A percentile compares a stretch with the other conserved stretches of the same genome.
phyloP scores from a whole-genome alignment of 1,140 invertebrate genomes.

The Pachypsylla venusta region DNA sequence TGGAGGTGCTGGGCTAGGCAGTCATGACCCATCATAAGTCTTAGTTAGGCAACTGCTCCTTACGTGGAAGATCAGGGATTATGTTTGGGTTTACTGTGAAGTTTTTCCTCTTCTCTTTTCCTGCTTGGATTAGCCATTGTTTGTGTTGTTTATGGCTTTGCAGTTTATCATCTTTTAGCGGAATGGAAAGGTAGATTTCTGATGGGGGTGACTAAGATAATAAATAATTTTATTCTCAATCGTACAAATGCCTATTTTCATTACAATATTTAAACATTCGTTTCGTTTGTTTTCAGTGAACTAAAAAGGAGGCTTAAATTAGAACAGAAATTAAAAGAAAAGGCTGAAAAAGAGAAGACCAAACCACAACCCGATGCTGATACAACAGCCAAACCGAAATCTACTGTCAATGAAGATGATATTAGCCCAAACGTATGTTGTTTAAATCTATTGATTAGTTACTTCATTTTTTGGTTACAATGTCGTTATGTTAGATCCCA shows the following conservation, averaged over 20 bases:
- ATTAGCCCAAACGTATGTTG: conserved; percentile 69
- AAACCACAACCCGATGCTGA: conserved; percentile 30
- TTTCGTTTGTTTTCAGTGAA: conserved; percentile 54
- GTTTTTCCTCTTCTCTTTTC: not conserved
- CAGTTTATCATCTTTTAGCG: not conserved
- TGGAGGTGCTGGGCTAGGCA: too few relatives aligned
- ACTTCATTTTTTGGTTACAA: not conserved
- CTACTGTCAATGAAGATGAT: conserved; percentile 51
- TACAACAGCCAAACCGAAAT: conserved; percentile 29
- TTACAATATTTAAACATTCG: not conserved
- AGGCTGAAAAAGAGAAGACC: conserved; percentile 59
- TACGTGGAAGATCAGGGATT: too few relatives aligned
- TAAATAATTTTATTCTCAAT: not conserved
- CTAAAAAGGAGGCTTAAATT: conserved; percentile 78
- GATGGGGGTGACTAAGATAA: too few relatives aligned
- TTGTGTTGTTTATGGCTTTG: not conserved
- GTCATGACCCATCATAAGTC: too few relatives aligned
- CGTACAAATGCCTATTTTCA: not conserved
- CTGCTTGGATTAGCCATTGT: not conserved
- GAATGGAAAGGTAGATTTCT: not conserved
- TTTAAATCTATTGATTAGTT: conserved; percentile 11
- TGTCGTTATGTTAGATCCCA: not conserved
- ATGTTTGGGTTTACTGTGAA: too few relatives aligned
- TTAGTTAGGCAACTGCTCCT: too few relatives aligned
- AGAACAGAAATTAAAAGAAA: conserved; percentile 85